Percentiles rank a stretch among this genome's conserved stretches.
phyloP scores from a whole-genome alignment of 1,140 invertebrate species.

The Brachionus plicatilis region DNA sequence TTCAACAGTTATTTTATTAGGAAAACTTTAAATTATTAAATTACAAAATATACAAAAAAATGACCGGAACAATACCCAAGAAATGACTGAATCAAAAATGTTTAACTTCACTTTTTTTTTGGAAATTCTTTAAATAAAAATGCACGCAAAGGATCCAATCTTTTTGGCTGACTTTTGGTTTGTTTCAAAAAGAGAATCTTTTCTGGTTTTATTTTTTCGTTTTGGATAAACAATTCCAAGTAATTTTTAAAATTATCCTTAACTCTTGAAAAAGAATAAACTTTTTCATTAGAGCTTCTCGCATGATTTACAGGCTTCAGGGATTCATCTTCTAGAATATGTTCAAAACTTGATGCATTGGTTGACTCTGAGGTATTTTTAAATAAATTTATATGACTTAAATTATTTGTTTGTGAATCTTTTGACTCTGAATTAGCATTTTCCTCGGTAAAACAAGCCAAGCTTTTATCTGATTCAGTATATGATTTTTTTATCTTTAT shows the following conservation, averaged over 20 bases:
- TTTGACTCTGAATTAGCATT: not conserved
- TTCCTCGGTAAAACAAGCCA: too few relatives aligned
- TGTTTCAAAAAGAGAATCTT: not conserved
- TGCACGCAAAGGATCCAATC: not conserved
- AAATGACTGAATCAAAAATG: not conserved
- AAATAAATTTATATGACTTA: not conserved
- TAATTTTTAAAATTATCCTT: not conserved
- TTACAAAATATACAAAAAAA: not conserved
- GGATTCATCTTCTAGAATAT: not conserved
- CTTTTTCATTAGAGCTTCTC: not conserved
- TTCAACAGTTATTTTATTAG: not conserved
- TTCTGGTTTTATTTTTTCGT: not conserved
- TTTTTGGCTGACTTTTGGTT: not conserved
- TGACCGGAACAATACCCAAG: not conserved
- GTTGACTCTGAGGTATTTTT: not conserved
- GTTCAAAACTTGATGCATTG: not conserved
- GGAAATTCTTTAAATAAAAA: not conserved
- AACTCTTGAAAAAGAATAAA: not conserved
- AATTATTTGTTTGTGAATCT: not conserved
- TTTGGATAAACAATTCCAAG: not conserved
- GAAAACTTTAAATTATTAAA: not conserved
- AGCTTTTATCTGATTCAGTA: not conserved
- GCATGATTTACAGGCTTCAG: not conserved
- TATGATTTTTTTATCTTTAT: not conserved
- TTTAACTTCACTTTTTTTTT: not conserved